phyloP scores from a whole-genome alignment of 2,113 vertebrate species.

The Xiphophorus hellerii region DNA sequence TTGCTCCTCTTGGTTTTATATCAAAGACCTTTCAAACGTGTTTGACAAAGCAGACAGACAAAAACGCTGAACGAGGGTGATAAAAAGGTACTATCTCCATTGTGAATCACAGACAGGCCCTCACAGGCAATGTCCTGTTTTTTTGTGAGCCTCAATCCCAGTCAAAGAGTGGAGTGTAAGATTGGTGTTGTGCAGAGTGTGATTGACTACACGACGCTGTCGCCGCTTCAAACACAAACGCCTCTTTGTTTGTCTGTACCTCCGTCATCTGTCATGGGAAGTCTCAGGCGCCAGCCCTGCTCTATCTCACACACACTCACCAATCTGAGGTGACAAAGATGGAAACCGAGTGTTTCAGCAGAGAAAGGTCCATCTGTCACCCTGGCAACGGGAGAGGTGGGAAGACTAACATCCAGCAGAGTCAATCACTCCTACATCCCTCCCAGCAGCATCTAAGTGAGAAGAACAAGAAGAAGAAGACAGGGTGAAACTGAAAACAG shows the following conservation, averaged over 20 bases:
- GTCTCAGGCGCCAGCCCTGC: constrained; percentile 29
- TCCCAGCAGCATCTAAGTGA: constrained; percentile 43
- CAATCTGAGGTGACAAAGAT: constrained; percentile 60
- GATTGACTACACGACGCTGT: constrained; percentile 22
- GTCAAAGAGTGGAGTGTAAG: constrained; percentile 17
- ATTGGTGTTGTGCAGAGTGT: constrained; percentile 31
- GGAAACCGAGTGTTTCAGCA: constrained; percentile 53
- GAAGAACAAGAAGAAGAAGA: constrained; percentile 3
- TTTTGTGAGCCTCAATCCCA: constrained; percentile 24
- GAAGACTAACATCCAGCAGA: constrained; percentile 49
- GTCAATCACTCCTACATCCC: constrained; percentile 53
- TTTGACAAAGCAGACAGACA: constrained; percentile 22
- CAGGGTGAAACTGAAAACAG: neutral
- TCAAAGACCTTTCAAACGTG: constrained; percentile 21
- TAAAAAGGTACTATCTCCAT: constrained; percentile 22
- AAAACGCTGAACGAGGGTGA: neutral
- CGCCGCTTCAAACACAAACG: constrained; percentile 18
- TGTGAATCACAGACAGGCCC: constrained; percentile 58
- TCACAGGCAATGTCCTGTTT: constrained; percentile 45
- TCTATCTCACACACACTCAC: constrained; percentile 20
- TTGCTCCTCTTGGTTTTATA: constrained; percentile 34
- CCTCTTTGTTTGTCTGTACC: constrained; percentile 28
- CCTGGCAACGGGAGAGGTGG: constrained; percentile 62
- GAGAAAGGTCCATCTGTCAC: constrained; percentile 72
- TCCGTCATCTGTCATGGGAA: constrained; percentile 43